Evolutionary conservation across 2,888 invertebrate genomes (phyloP), one percentile per base, ranked within the genome.

Genomic region (Microctonus hyperodae): DNA sequence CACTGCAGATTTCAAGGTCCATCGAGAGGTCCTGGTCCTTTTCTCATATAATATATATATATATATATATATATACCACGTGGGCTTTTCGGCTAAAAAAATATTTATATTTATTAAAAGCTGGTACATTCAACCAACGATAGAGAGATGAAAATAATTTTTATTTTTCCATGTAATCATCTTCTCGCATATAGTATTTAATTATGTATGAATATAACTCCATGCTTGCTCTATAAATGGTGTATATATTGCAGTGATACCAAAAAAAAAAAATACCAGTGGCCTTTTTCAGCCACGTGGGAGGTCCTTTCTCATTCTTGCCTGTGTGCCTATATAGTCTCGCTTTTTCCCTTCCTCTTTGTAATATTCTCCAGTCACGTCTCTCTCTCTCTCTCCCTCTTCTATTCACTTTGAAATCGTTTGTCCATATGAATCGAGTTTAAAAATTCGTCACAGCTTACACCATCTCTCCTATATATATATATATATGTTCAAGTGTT

Each of bases 341-440:
- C n/a, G n/a, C n/a, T n/a, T n/a, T n/a, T n/a, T n/a, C n/a, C n/a
- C n/a, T n/a, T n/a, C n/a, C n/a, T n/a, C n/a, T 60, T 31, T 48
- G 37, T 56, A 40, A 55, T 51, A 20, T 40, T 59, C 25, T 1
- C 16, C 16, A 16, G 44, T 1, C 7, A 7, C n/a, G n/a, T 16
- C 6, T 64, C 22, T 48, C 13, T 44, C 37, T 25, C 37, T 20
- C 28, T 65, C 33, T 23, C 33, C 65, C 37, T 58, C 35, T 51
- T 31, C 35, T 53, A n/a, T n/a, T 65, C 48, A 55, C 48, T 51
- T 79, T 71, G 75, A 16, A 79, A 81, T 81, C 81, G 81, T 82
- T 82, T 81, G 81, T 82, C 82, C 81, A 81, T 81, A 78, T 77
- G 77, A 72, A 78, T 74, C 78, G 80, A 80, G 81, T 81, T 80